Percentiles rank a stretch among this genome's conserved stretches.
Evolutionary conservation across 2,113 vertebrate genomes (phyloP).

Genomic region (Xerus inauris): DNA sequence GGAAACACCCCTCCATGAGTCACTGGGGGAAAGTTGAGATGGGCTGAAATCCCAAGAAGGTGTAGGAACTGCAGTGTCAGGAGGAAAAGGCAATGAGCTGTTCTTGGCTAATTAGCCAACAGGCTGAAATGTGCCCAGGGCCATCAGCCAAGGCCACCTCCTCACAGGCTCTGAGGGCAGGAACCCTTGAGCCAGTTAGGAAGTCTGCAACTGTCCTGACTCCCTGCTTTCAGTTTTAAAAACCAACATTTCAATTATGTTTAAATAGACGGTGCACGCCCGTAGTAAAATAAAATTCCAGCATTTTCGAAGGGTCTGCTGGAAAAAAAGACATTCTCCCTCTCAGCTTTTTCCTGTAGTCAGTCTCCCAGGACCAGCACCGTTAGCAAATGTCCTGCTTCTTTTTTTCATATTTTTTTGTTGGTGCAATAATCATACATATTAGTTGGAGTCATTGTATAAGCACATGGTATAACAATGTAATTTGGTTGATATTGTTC

Average conservation of each 20-base stretch:
- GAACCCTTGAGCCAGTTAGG: neutral
- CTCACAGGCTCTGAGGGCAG: neutral
- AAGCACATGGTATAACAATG: no score
- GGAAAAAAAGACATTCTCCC: neutral
- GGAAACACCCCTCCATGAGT: neutral
- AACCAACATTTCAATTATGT: neutral
- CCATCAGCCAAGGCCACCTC: neutral
- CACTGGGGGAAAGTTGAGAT: neutral
- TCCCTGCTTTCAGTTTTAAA: neutral
- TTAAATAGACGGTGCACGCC: neutral
- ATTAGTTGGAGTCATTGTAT: no score
- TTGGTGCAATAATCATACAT: no score
- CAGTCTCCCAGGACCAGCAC: neutral
- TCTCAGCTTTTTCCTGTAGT: no score
- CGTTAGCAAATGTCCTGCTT: neutral
- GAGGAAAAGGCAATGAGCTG: neutral
- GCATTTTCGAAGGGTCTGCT: neutral
- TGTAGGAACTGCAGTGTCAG: neutral
- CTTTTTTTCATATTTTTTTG: no score
- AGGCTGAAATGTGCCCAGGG: neutral
- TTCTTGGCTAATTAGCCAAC: neutral
- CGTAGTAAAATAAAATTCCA: neutral
- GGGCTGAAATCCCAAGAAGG: conserved; percentile 11
- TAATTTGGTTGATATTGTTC: no score
- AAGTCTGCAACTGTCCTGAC: neutral